Evolutionary conservation across 2,113 vertebrate species (phyloP), one percentile per base, ranked within the genome.

Genomic region (Cichladusa arquata): DNA sequence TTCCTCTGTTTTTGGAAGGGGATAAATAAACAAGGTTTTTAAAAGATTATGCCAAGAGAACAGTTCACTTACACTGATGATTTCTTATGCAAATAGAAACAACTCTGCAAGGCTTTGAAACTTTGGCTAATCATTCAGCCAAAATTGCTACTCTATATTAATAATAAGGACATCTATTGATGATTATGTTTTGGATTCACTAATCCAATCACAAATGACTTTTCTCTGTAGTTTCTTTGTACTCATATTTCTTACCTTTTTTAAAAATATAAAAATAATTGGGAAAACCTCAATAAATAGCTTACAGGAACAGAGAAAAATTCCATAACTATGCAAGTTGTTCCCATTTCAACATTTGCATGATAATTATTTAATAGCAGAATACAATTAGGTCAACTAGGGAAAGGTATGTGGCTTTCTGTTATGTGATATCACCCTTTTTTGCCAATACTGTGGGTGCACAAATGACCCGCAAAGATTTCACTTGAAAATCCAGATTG

Each of bases 161-260:
- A 97, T 96, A 94, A 86, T 74, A 90, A 92, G 78, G 76, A 90
- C 85, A 66, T 81, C 79, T 92, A 95, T 92, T 93, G 74, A 95
- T 90, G 58, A 73, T 88, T 94, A 91, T 94, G 38, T 90, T 94
- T 67, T 96, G 71, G 64, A 92, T 93, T 95, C 60, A 60, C 79
- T 92, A 91, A 95, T 94, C 81, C 69, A 79, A 92, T 93, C 73
- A 95, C 48, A 81, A 74, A 87, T 84, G 65, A 31, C 36, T 86
- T 91, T 94, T 80, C 31, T 92, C 58, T 78, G 71, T 93, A 77
- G 64, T 94, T 94, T 64, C 47, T 93, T 93, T 90, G 42, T 81
- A 73, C 60, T 95, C 71, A 56, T 90, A 73, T 91, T 94, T 95
- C 38, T 91, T 93, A 36, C 29, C 64, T 60, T 81, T 69, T 60